Evolutionary conservation across 92 coral and sea anemone genomes (phyloP).

Genomic region (Epizoanthus illoricatus): DNA sequence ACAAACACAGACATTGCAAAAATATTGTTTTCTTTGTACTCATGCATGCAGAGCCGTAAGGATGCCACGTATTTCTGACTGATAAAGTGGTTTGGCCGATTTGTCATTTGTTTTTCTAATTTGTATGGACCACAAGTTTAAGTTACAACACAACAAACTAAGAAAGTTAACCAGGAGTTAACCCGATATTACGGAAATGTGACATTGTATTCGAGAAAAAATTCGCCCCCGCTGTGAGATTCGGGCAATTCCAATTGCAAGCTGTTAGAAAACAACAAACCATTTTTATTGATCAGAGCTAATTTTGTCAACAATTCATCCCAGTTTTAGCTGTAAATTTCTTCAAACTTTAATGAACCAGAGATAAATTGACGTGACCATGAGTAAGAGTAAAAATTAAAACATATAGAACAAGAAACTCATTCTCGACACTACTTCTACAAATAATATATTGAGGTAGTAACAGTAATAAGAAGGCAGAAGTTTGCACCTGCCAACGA

Average conservation of each 20-base stretch:
- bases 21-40: too few relatives aligned
- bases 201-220: conserved; percentile 2
- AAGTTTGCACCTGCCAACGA: conserved; percentile 16
- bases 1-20: too few relatives aligned
- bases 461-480: not conserved
- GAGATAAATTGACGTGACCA: conserved; percentile 13
- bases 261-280: conserved; percentile 29
- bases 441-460: too few relatives aligned
- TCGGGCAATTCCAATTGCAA: conserved; percentile 15
- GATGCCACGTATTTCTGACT: too few relatives aligned
- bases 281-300: conserved; percentile 6
- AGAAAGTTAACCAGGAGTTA: not conserved
- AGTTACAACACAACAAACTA: not conserved
- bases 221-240: conserved; percentile 15
- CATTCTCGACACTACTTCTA: too few relatives aligned
- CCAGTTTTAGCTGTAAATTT: conserved; percentile 37
- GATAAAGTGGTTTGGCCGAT: too few relatives aligned
- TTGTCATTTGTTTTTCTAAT: not conserved
- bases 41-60: too few relatives aligned
- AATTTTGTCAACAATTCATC: conserved; percentile 38
- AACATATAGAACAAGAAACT: too few relatives aligned
- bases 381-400: not conserved
- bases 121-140: too few relatives aligned
- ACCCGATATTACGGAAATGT: not conserved
- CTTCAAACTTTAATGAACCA: conserved; percentile 26